A percentile compares a stretch with the other conserved stretches of the same genome.
These are phyloP conservation scores for Acanthacorydalis orientalis DNA, from an alignment of 2,888 invertebrate species.

Conservation along the genomic window DNA sequence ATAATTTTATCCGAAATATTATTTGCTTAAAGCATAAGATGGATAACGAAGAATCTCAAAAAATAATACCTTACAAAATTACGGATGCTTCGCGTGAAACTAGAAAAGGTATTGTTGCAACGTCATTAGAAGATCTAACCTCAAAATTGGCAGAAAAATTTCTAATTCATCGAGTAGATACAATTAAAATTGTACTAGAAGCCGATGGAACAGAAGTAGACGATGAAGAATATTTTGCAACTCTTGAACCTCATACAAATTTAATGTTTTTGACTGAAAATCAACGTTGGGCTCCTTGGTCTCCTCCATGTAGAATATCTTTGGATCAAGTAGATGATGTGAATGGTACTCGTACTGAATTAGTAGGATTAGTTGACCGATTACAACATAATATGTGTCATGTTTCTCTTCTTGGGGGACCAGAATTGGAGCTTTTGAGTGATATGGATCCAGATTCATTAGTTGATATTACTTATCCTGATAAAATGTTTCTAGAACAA, in stretches of 20 bases:
- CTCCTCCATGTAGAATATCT: conserved; percentile 44
- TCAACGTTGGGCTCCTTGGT: conserved; percentile 56
- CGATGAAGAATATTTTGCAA: conserved; percentile 88
- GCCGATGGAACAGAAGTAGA: conserved; percentile 90
- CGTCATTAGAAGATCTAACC: conserved; percentile 60
- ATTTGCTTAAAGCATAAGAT: too few relatives aligned
- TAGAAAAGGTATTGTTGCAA: conserved; percentile 68
- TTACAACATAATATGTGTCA: conserved; percentile 68
- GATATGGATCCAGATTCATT: conserved; percentile 84
- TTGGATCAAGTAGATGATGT: conserved; percentile 40
- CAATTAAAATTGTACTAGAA: conserved; percentile 69
- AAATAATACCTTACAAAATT: conserved; percentile 57
- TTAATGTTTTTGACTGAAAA: conserved; percentile 64
- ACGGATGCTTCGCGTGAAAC: conserved; percentile 64
- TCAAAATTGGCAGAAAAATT: conserved; percentile 60
- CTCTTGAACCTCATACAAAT: conserved; percentile 72
- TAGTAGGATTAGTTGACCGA: conserved; percentile 59
- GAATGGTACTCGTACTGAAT: conserved; percentile 34
- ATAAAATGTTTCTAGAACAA: conserved; percentile 60
- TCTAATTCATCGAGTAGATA: conserved; percentile 36
- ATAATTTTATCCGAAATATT: too few relatives aligned
- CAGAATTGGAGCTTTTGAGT: conserved; percentile 67
- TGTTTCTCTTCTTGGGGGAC: conserved; percentile 67
- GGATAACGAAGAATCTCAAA: conserved; percentile 8
- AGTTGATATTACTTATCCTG: conserved; percentile 58